phyloP scores from a whole-genome alignment of 2,113 vertebrate genomes.

The Electrona antarctica region DNA sequence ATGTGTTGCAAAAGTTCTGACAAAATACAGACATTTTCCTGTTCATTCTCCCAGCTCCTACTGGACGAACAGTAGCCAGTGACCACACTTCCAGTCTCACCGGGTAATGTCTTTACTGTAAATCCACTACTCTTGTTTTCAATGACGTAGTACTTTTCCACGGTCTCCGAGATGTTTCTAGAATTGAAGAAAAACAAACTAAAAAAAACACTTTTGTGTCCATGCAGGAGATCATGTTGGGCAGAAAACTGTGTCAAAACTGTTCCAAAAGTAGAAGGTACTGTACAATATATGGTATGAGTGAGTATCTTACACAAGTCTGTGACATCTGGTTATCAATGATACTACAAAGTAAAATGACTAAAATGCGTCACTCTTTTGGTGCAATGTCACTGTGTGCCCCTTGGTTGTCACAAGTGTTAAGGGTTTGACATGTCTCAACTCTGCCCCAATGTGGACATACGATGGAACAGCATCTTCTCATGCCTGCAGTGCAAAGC shows the following conservation, averaged over 20 bases:
- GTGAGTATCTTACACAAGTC: background rate
- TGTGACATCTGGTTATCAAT: background rate
- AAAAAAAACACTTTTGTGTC: background rate
- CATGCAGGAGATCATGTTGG: background rate
- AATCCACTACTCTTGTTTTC: slow-evolving; percentile 4
- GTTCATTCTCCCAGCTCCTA: slow-evolving; percentile 5
- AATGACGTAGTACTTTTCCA: slow-evolving; percentile 49
- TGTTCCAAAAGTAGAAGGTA: background rate
- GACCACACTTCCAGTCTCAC: slow-evolving; percentile 38
- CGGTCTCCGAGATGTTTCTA: background rate
- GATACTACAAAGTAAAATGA: background rate
- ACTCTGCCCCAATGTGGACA: slow-evolving; percentile 62
- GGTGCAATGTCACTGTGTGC: background rate
- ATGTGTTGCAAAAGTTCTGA: background rate
- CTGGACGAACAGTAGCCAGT: slow-evolving; percentile 1
- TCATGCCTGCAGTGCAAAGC: background rate
- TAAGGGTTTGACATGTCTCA: slow-evolving; percentile 31
- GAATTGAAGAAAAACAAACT: background rate
- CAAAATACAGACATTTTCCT: slow-evolving; percentile 28
- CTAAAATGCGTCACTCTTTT: slow-evolving; percentile 6
- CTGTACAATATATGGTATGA: background rate
- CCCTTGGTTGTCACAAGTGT: background rate
- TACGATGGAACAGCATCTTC: slow-evolving; percentile 12
- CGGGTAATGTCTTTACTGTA: slow-evolving; percentile 1
- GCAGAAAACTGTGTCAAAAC: background rate